These are phyloP conservation scores for Labeo rohita DNA, from an alignment of 2,113 vertebrate species.

Conservation along the genomic window DNA sequence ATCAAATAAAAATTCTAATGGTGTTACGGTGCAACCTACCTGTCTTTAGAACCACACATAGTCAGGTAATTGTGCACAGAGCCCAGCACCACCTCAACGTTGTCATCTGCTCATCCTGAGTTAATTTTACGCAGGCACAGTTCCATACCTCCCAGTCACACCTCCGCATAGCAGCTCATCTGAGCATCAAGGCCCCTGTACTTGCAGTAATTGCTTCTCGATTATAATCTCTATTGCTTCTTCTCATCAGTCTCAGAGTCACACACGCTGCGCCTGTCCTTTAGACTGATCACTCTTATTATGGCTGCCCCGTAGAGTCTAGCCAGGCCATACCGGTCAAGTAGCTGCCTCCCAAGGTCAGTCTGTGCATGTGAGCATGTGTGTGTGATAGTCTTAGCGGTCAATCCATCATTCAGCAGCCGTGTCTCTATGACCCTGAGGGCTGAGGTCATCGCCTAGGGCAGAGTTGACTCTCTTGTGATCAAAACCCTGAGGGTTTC, in stretches of 20 bases:
- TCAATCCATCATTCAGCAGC: slow-evolving; percentile 41
- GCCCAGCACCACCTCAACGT: background rate
- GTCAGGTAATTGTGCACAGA: slow-evolving; percentile 20
- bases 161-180: slow-evolving; percentile 26
- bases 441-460: slow-evolving; percentile 38
- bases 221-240: slow-evolving; percentile 47
- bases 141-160: slow-evolving; percentile 10
- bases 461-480: slow-evolving; percentile 38
- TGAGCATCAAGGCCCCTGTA: slow-evolving; percentile 30
- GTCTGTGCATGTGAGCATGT: background rate
- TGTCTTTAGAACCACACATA: background rate
- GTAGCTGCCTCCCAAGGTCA: slow-evolving; percentile 41
- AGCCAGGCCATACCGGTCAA: slow-evolving; percentile 28
- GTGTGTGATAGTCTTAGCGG: slow-evolving; percentile 28
- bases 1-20: background rate
- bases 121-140: slow-evolving; percentile 34
- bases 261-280: slow-evolving; percentile 38
- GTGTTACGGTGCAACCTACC: background rate
- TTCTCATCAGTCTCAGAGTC: slow-evolving; percentile 4
- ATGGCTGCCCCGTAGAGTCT: slow-evolving; percentile 26
- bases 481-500: slow-evolving; percentile 29
- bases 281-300: slow-evolving; percentile 45
- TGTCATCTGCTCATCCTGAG: slow-evolving; percentile 40
- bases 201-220: slow-evolving; percentile 42
- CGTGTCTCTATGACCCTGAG: slow-evolving; percentile 42